Conservation (phyloP, 2,113 vertebrate species). For the Triplophysa siluroides region DNA sequence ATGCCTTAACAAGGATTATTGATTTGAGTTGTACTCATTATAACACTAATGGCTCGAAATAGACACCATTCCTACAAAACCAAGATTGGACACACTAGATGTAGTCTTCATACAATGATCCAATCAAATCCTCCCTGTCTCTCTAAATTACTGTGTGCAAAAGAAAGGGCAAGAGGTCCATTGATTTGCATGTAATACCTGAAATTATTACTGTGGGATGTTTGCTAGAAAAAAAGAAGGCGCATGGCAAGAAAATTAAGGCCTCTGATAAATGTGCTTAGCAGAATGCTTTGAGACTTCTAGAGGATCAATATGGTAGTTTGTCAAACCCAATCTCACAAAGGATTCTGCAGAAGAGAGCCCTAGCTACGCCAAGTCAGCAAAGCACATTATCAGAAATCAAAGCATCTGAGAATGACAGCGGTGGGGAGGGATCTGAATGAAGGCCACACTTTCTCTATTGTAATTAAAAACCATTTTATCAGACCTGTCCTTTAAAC, state of each 20-base stretch:
- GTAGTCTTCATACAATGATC: conserved; percentile 53
- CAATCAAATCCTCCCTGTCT: conserved; percentile 68
- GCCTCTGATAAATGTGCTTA: conserved; percentile 84
- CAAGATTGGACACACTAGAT: background rate
- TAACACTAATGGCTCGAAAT: background rate
- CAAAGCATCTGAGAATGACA: conserved; percentile 80
- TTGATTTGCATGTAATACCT: conserved; percentile 98
- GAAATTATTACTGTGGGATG: conserved; percentile 93
- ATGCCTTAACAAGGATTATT: background rate
- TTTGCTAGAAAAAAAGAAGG: conserved; percentile 86
- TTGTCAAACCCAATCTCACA: conserved; percentile 88
- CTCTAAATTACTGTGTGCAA: conserved; percentile 71
- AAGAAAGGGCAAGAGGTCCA: conserved; percentile 84
- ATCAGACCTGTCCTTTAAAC: conserved; percentile 78
- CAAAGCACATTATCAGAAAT: conserved; percentile 94
- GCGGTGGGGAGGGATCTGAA: conserved; percentile 67
- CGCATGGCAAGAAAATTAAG: conserved; percentile 88
- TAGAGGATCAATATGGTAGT: conserved; percentile 89
- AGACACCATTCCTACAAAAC: background rate
- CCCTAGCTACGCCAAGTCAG: conserved; percentile 84
- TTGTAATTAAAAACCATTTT: conserved; percentile 98
- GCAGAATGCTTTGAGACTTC: conserved; percentile 75
- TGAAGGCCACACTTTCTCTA: conserved; percentile 82
- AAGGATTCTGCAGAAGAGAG: conserved; percentile 69
- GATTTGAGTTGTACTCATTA: background rate